Evolutionary conservation across 2,888 invertebrate genomes (phyloP).

Genomic region (Apamea monoglypha): DNA sequence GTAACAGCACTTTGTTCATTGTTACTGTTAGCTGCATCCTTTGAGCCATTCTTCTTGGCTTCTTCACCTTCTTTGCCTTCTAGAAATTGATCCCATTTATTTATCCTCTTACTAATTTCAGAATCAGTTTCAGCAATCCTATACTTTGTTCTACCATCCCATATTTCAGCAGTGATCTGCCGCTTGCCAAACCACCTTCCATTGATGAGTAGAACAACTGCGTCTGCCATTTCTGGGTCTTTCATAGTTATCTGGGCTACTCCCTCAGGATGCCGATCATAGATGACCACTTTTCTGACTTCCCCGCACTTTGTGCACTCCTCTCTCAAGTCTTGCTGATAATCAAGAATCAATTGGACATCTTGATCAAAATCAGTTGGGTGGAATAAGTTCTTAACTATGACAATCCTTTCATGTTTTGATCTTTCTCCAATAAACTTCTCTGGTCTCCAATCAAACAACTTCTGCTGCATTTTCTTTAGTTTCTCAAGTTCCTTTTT

Average conservation of each 20-base stretch:
- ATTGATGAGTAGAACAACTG: slow-evolving; percentile 96
- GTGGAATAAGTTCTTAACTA: slow-evolving; percentile 98
- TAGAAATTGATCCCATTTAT: slow-evolving; percentile 96
- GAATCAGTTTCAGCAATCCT: slow-evolving; percentile 97
- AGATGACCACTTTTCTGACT: slow-evolving; percentile 97
- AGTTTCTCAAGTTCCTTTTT: slow-evolving; percentile 97
- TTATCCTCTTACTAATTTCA: slow-evolving; percentile 94
- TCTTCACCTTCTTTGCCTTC: slow-evolving; percentile 89
- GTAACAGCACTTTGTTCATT: slow-evolving; percentile 31
- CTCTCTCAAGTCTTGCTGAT: slow-evolving; percentile 96
- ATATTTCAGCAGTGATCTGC: slow-evolving; percentile 95
- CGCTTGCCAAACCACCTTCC: slow-evolving; percentile 97
- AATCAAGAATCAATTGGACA: slow-evolving; percentile 96
- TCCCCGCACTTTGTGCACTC: slow-evolving; percentile 98
- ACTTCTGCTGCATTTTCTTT: slow-evolving; percentile 97
- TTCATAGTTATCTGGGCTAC: slow-evolving; percentile 97
- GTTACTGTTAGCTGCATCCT: slow-evolving; percentile 28
- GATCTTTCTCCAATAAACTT: slow-evolving; percentile 95
- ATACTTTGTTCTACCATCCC: slow-evolving; percentile 99
- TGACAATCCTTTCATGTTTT: slow-evolving; percentile 97
- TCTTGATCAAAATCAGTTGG: slow-evolving; percentile 97
- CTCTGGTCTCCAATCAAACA: slow-evolving; percentile 99
- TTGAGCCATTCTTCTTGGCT: slow-evolving; percentile 41
- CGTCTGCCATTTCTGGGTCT: slow-evolving; percentile 97
- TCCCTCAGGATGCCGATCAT: slow-evolving; percentile 98